Conservation (phyloP, 1,140 invertebrate genomes). For the Caenorhabditis briggsae region DNA sequence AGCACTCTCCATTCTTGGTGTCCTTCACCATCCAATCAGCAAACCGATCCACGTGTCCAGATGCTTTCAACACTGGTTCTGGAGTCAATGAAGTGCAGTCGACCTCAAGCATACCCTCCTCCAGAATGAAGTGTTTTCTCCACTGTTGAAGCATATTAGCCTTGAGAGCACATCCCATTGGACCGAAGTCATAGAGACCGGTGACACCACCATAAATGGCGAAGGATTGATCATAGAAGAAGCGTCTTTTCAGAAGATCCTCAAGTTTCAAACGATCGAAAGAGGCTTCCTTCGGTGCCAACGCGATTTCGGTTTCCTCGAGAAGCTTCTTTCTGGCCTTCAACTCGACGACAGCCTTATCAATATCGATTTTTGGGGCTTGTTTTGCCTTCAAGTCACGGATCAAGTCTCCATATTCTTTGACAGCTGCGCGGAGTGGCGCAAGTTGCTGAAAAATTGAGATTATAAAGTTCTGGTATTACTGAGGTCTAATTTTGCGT, state of each 20-base stretch:
- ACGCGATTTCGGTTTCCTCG: constrained; percentile 91
- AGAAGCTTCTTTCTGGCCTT: constrained; percentile 90
- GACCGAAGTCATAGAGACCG: constrained; percentile 91
- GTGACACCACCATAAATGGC: constrained; percentile 94
- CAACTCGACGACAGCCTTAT: constrained; percentile 92
- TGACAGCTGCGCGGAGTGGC: constrained; percentile 70
- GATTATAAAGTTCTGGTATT: not conserved
- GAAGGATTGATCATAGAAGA: constrained; percentile 99
- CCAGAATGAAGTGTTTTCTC: constrained; percentile 95
- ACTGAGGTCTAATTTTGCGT: no score
- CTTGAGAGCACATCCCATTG: constrained; percentile 98
- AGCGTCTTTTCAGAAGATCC: constrained; percentile 94
- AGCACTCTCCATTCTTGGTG: constrained; percentile 93
- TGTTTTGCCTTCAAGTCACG: constrained; percentile 87
- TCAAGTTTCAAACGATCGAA: constrained; percentile 96
- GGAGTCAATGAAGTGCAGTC: constrained; percentile 97
- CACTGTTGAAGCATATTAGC: constrained; percentile 88
- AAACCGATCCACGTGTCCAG: constrained; percentile 98
- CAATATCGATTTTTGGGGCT: constrained; percentile 90
- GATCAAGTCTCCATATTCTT: constrained; percentile 87
- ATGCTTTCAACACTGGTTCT: constrained; percentile 94
- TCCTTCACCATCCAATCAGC: constrained; percentile 99
- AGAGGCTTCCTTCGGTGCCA: constrained; percentile 83
- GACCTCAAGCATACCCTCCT: constrained; percentile 98
- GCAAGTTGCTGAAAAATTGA: constrained; percentile 73